Percentiles rank a stretch among this genome's conserved stretches.
phyloP scores from a whole-genome alignment of 2,888 invertebrate genomes.

The Dilophus febrilis region DNA sequence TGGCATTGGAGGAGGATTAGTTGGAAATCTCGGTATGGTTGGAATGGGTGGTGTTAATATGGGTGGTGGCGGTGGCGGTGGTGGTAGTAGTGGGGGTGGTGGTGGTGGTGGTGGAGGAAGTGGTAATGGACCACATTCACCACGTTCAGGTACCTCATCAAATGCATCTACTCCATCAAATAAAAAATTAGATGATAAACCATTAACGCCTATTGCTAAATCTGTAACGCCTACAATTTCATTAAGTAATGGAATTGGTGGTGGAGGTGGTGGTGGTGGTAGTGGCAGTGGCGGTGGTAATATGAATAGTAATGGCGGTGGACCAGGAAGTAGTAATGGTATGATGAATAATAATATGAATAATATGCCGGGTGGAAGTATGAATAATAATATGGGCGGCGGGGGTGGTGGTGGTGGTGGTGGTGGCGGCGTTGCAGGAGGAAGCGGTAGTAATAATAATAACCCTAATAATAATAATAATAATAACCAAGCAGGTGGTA shows the following conservation, averaged over 20 bases:
- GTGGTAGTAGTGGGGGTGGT: too few relatives aligned
- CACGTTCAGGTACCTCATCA: conserved; percentile 67
- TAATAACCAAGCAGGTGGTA: conserved; percentile 17
- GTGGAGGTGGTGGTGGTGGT: conserved; percentile 21
- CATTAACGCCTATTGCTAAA: conserved; percentile 80
- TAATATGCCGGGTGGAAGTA: too few relatives aligned
- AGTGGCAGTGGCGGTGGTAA: too few relatives aligned
- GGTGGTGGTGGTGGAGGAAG: conserved; percentile 12
- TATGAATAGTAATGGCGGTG: conserved; percentile 24
- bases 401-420: too few relatives aligned
- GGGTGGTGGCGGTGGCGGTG: conserved; percentile 19
- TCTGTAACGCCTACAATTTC: conserved; percentile 68
- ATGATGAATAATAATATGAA: too few relatives aligned
- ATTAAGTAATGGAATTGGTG: conserved; percentile 37
- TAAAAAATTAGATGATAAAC: conserved; percentile 74
- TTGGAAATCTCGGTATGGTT: too few relatives aligned
- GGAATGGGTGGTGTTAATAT: conserved; percentile 7
- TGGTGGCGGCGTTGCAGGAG: conserved; percentile 23
- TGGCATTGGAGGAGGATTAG: conserved; percentile 15
- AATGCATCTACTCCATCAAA: conserved; percentile 82
- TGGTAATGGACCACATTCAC: conserved; percentile 19
- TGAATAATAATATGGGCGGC: too few relatives aligned
- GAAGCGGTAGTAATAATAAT: neutral
- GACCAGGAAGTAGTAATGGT: too few relatives aligned
- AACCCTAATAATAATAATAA: neutral